phyloP scores from a whole-genome alignment of 1,140 invertebrate species.

The Aphaenogaster rudis region DNA sequence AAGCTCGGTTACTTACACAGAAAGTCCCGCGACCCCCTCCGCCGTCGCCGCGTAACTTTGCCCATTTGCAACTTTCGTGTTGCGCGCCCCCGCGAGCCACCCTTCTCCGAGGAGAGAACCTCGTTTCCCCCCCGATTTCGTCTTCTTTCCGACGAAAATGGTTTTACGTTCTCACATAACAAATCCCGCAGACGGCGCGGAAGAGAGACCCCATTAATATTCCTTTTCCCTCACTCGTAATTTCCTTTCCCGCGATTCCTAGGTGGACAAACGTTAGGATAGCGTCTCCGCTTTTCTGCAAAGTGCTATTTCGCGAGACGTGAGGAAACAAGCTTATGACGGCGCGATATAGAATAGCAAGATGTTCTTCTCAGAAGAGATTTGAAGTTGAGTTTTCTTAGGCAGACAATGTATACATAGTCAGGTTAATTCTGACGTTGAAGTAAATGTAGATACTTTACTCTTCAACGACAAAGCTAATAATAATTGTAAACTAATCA shows the following conservation, averaged over 20 bases:
- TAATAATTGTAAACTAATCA: constrained; percentile 7
- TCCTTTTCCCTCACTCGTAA: constrained; percentile 23
- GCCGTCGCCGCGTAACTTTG: constrained; percentile 70
- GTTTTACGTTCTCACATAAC: constrained; percentile 59
- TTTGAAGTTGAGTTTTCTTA: constrained; percentile 33
- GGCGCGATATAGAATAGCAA: not conserved
- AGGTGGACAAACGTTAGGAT: constrained; percentile 37
- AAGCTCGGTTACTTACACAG: constrained; percentile 66
- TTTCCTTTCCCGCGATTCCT: constrained; percentile 17
- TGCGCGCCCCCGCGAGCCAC: constrained; percentile 13
- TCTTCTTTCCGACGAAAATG: constrained; percentile 51
- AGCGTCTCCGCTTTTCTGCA: not conserved
- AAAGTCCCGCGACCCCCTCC: constrained; percentile 46
- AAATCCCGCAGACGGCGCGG: constrained; percentile 10
- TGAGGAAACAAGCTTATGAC: constrained; percentile 36
- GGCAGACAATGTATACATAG: not conserved
- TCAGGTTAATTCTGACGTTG: not conserved
- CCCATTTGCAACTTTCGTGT: constrained; percentile 71
- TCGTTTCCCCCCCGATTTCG: constrained; percentile 49
- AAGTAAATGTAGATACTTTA: not conserved
- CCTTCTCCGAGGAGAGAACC: constrained; percentile 19
- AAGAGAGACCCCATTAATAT: constrained; percentile 40
- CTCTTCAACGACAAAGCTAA: not conserved
- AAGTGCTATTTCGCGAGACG: constrained; percentile 29
- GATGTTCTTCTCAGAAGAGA: constrained; percentile 17